Evolutionary conservation across 2,113 vertebrate species (phyloP).

Genomic region (Pelecanoides urinatrix): DNA sequence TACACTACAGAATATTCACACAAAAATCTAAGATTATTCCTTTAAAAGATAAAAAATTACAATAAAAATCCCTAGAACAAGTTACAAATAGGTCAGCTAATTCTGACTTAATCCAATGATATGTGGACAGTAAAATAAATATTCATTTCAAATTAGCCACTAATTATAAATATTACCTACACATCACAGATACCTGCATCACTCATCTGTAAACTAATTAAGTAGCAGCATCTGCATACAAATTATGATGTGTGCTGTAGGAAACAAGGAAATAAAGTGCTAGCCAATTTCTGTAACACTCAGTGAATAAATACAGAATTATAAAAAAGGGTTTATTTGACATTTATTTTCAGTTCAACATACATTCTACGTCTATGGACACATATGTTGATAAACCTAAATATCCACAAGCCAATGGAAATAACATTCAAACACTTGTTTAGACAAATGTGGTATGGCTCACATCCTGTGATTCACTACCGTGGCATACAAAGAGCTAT

Average conservation of each 20-base stretch:
- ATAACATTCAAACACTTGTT: background rate
- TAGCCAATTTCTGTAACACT: background rate
- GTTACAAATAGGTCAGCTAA: background rate
- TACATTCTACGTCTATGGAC: background rate
- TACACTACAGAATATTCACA: background rate
- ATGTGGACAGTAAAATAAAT: constrained; percentile 19
- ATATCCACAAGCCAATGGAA: background rate
- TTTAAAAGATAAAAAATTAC: background rate
- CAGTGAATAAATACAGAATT: background rate
- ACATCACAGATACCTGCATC: background rate
- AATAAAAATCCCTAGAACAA: background rate
- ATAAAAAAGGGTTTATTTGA: background rate
- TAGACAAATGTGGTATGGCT: background rate
- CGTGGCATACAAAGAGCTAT: background rate
- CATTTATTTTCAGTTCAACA: background rate
- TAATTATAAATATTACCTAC: constrained; percentile 31
- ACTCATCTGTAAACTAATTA: constrained; percentile 40
- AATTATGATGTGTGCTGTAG: background rate
- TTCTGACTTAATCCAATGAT: background rate
- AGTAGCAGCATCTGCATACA: background rate
- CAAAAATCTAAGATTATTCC: background rate
- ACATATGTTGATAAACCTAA: background rate
- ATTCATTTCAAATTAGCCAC: constrained; percentile 20
- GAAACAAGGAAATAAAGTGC: background rate
- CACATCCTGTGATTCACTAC: background rate